A percentile compares a stretch with the other conserved stretches of the same genome.
Conservation (phyloP, 2,888 invertebrate species). For the Meganola albula region DNA sequence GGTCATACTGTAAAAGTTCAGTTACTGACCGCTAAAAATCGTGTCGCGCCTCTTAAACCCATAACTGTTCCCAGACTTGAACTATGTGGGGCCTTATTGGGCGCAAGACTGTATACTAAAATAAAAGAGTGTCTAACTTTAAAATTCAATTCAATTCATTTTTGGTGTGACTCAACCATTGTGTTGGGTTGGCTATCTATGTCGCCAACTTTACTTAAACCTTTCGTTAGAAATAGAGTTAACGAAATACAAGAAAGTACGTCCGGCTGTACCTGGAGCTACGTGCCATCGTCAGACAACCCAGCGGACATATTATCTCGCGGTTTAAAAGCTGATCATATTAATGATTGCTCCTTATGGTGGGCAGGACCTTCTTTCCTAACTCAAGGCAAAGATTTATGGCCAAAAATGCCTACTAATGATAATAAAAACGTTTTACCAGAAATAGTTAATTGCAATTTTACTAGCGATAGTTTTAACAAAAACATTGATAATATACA, state of each 20-base stretch:
- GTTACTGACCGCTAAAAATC: slow-evolving; percentile 20
- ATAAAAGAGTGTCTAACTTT: slow-evolving; percentile 2
- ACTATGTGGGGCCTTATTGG: slow-evolving; percentile 24
- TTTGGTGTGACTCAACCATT: slow-evolving; percentile 28
- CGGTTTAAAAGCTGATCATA: slow-evolving; percentile 20
- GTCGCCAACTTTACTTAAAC: slow-evolving; percentile 13
- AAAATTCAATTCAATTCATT: slow-evolving; percentile 1
- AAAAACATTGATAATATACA: too few species aligned
- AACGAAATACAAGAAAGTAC: slow-evolving; percentile 26
- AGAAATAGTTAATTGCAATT: too few species aligned
- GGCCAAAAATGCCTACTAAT: too few species aligned
- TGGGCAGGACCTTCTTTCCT: too few species aligned
- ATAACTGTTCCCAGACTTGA: slow-evolving; percentile 26
- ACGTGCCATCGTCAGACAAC: slow-evolving; percentile 23
- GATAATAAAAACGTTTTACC: too few species aligned
- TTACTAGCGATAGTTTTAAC: too few species aligned
- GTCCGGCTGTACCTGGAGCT: slow-evolving; percentile 15
- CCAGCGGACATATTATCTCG: slow-evolving; percentile 29
- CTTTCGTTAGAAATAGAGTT: slow-evolving; percentile 25
- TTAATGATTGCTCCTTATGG: too few species aligned
- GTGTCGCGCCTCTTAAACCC: slow-evolving; percentile 20
- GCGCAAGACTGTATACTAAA: slow-evolving; percentile 2
- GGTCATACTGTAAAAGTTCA: slow-evolving; percentile 12
- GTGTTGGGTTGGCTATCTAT: slow-evolving; percentile 24
- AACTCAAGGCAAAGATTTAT: too few species aligned